A percentile compares a stretch with the other conserved stretches of the same genome.
Conservation (phyloP, 2,888 invertebrate species). For the Tachina fera region DNA sequence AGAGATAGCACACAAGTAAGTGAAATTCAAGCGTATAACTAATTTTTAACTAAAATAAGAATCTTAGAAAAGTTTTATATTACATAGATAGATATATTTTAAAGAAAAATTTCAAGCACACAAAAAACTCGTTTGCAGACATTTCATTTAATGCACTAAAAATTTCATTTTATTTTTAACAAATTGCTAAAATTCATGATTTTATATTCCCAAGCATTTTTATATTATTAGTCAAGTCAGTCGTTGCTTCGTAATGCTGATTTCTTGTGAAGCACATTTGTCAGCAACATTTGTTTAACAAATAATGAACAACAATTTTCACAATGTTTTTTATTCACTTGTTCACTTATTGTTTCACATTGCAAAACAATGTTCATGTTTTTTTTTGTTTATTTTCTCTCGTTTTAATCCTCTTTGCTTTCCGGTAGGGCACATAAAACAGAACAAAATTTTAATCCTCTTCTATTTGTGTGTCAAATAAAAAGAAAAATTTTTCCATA, state of each 20-base stretch:
- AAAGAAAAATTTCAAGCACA: too few species aligned
- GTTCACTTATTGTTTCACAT: constrained; percentile 29
- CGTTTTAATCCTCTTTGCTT: constrained; percentile 8
- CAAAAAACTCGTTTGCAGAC: constrained; percentile 1
- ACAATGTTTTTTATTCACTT: constrained; percentile 23
- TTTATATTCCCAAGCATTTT: neutral
- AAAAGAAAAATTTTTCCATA: neutral
- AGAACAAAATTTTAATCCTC: constrained; percentile 33
- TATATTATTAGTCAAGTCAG: neutral
- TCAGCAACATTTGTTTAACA: constrained; percentile 36
- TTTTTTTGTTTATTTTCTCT: neutral
- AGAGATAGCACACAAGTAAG: neutral
- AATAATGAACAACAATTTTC: constrained; percentile 16
- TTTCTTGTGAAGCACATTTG: constrained; percentile 8
- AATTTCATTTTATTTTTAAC: neutral
- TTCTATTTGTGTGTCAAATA: constrained; percentile 22
- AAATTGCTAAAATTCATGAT: constrained; percentile 19
- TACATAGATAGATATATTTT: too few species aligned
- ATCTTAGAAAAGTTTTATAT: too few species aligned
- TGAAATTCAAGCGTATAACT: neutral
- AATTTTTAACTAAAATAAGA: neutral
- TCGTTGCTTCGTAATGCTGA: neutral
- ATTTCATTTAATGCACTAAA: neutral
- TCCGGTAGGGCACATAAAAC: neutral
- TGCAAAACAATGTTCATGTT: neutral